Conservation (phyloP, 2,888 invertebrate species). For the Hemaris fuciformis region DNA sequence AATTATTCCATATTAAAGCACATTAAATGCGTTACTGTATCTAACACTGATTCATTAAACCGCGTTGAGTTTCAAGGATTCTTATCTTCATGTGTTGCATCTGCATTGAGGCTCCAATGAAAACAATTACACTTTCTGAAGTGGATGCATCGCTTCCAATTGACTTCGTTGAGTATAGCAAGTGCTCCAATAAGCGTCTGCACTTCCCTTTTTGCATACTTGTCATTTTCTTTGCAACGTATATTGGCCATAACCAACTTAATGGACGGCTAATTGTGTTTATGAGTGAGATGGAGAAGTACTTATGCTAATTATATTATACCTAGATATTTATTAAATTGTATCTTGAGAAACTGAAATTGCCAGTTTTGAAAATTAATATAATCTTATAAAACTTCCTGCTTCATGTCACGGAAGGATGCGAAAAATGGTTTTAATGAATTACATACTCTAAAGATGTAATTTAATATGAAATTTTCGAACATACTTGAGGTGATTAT, state of each 20-base stretch:
- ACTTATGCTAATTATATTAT: not conserved
- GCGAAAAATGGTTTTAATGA: no score
- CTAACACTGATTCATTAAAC: not conserved
- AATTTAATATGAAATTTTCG: no score
- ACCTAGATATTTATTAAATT: not conserved
- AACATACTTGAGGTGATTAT: no score
- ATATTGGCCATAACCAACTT: not conserved
- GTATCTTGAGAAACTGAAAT: no score
- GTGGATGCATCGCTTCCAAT: conserved; percentile 12
- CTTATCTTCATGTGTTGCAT: conserved; percentile 4
- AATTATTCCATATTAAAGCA: not conserved
- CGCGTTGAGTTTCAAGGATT: not conserved
- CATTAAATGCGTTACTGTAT: not conserved
- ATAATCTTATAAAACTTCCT: no score
- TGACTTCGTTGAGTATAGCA: not conserved
- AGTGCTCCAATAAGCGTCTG: not conserved
- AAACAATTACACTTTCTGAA: conserved; percentile 23
- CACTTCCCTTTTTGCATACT: not conserved
- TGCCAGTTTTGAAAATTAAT: no score
- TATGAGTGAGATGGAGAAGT: not conserved
- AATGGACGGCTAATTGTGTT: not conserved
- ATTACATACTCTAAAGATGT: no score
- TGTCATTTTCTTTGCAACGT: not conserved
- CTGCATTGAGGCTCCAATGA: conserved; percentile 20
- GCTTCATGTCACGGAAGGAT: no score